Evolutionary conservation across 64 coral and sea anemone genomes (phyloP).

Genomic region (Cladopsammia gracilis): DNA sequence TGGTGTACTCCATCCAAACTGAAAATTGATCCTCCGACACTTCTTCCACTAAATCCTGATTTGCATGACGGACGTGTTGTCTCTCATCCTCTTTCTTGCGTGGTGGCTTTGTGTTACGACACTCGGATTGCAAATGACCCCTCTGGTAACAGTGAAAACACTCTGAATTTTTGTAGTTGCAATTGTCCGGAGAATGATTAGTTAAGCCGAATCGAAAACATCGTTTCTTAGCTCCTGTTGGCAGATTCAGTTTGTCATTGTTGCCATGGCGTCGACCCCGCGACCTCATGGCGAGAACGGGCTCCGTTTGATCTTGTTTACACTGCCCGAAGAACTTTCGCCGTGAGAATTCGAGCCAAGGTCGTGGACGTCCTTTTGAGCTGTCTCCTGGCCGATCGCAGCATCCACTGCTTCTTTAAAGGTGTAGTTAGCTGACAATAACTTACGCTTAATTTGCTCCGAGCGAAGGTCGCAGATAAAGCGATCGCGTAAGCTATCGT

Average conservation of each 20-base stretch:
- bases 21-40: neutral
- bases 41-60: neutral
- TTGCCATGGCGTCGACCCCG: neutral
- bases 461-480: too few relatives aligned
- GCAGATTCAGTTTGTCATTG: neutral
- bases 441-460: conserved; percentile 17
- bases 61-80: neutral
- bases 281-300: too few relatives aligned
- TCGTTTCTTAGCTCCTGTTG: neutral
- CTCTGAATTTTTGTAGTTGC: conserved; percentile 29
- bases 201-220: neutral
- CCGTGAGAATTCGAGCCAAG: too few relatives aligned
- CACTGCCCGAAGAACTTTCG: too few relatives aligned
- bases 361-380: too few relatives aligned
- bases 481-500: conserved; percentile 4
- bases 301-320: too few relatives aligned
- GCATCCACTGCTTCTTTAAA: too few relatives aligned
- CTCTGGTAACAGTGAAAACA: conserved; percentile 10
- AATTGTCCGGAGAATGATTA: neutral
- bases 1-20: neutral
- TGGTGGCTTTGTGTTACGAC: neutral
- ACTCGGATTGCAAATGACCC: conserved; percentile 15
- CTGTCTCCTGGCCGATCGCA: too few relatives aligned
- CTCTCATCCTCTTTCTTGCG: neutral
- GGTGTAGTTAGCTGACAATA: too few relatives aligned